phyloP scores from a whole-genome alignment of 2,797 vertebrate species.

The Pangasius krempfi region DNA sequence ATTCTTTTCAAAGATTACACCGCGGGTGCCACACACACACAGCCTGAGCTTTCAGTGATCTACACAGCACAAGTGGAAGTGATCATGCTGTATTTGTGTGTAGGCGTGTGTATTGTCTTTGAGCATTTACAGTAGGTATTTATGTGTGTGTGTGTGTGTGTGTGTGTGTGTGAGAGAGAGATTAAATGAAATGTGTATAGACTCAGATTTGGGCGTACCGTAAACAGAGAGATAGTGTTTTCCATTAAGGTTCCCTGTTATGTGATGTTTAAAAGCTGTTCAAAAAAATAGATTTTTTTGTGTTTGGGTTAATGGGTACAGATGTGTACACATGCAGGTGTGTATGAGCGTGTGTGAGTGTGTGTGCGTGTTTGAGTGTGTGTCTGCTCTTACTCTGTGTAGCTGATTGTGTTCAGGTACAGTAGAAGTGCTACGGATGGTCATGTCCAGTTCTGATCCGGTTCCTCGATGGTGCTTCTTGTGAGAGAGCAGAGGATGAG shows the following conservation, averaged over 20 bases:
- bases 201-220: neutral
- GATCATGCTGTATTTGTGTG: neutral
- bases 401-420: neutral
- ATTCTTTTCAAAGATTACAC: neutral
- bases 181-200: neutral
- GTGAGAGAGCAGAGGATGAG: neutral
- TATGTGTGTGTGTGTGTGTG: neutral
- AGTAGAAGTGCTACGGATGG: neutral
- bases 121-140: neutral
- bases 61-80: neutral
- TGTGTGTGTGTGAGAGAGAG: neutral
- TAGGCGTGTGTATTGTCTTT: neutral
- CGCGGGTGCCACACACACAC: neutral
- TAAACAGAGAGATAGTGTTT: neutral
- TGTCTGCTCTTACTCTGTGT: constrained; percentile 8
- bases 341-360: neutral
- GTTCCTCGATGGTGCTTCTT: neutral
- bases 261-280: neutral
- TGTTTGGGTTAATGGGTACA: neutral
- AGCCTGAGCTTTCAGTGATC: neutral
- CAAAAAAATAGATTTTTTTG: neutral
- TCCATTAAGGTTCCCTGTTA: neutral
- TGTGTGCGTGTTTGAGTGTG: neutral
- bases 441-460: constrained; percentile 11
- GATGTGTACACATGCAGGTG: neutral